Evolutionary conservation across 2,888 invertebrate species (phyloP).

Genomic region (Notodonta dromedarius): DNA sequence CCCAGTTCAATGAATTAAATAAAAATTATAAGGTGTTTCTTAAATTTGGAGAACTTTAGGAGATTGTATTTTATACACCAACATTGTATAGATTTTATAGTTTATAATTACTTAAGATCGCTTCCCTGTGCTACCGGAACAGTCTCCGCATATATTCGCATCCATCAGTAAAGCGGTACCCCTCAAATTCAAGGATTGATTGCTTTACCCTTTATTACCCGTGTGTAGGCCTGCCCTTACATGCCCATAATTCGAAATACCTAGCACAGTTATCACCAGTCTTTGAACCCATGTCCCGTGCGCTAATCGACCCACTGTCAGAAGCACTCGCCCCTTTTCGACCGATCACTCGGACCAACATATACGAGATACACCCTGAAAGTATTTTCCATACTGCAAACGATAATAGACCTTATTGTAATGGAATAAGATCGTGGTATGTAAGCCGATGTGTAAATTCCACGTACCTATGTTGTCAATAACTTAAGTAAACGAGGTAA

Average conservation of each 20-base stretch:
- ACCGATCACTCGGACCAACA: constrained; percentile 60
- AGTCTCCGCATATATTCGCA: too few species aligned
- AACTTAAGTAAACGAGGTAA: constrained; percentile 23
- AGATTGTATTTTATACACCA: too few species aligned
- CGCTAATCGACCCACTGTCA: constrained; percentile 76
- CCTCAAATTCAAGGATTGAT: background rate
- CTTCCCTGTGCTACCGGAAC: too few species aligned
- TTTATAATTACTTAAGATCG: too few species aligned
- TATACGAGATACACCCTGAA: constrained; percentile 25
- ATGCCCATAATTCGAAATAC: constrained; percentile 37
- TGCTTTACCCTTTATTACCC: constrained; percentile 16
- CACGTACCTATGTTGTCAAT: constrained; percentile 27
- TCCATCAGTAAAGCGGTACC: too few species aligned
- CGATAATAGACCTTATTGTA: constrained; percentile 20
- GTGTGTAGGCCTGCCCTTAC: constrained; percentile 30
- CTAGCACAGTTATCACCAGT: constrained; percentile 52
- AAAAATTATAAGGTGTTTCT: too few species aligned
- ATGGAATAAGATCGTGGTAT: constrained; percentile 8
- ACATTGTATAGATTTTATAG: too few species aligned
- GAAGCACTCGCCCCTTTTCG: constrained; percentile 68
- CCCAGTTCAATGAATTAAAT: too few species aligned
- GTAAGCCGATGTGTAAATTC: constrained; percentile 6
- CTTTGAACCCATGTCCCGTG: constrained; percentile 66
- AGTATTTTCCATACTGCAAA: constrained; percentile 19
- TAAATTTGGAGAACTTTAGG: too few species aligned